These are phyloP conservation scores for Microplitis deprimator DNA, from an alignment of 2,888 invertebrate species.

Conservation along the genomic window DNA sequence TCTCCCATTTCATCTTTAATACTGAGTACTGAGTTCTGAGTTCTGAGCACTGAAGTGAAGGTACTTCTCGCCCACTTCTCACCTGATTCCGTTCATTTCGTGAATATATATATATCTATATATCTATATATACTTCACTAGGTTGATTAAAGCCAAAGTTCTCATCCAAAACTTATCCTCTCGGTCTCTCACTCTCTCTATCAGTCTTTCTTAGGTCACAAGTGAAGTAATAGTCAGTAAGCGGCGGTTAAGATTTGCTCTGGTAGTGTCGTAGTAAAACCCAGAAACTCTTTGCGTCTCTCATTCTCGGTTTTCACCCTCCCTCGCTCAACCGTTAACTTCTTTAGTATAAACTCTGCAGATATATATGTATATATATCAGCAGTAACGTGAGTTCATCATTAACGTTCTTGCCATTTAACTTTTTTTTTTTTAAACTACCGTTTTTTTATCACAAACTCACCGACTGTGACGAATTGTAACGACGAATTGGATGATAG, in stretches of 20 bases:
- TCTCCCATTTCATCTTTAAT: background rate
- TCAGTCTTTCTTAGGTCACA: background rate
- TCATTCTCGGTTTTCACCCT: background rate
- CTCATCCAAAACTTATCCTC: background rate
- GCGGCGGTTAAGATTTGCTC: slow-evolving; percentile 18
- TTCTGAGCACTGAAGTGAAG: background rate
- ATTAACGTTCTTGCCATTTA: background rate
- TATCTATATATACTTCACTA: background rate
- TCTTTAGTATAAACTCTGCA: background rate
- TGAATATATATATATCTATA: background rate
- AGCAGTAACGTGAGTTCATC: background rate
- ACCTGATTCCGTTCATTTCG: background rate
- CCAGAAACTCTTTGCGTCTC: slow-evolving; percentile 5
- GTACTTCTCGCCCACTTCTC: background rate
- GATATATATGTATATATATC: background rate
- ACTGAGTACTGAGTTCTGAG: background rate
- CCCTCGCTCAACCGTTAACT: background rate
- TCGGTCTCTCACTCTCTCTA: no score
- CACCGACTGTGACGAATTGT: background rate
- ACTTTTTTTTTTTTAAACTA: background rate
- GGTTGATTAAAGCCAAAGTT: background rate
- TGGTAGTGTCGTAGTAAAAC: background rate
- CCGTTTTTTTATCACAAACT: background rate
- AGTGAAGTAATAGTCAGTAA: slow-evolving; percentile 10
- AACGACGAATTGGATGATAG: background rate